Evolutionary conservation across 1,140 invertebrate genomes (phyloP).

Genomic region (Drosophila subpulchrella): DNA sequence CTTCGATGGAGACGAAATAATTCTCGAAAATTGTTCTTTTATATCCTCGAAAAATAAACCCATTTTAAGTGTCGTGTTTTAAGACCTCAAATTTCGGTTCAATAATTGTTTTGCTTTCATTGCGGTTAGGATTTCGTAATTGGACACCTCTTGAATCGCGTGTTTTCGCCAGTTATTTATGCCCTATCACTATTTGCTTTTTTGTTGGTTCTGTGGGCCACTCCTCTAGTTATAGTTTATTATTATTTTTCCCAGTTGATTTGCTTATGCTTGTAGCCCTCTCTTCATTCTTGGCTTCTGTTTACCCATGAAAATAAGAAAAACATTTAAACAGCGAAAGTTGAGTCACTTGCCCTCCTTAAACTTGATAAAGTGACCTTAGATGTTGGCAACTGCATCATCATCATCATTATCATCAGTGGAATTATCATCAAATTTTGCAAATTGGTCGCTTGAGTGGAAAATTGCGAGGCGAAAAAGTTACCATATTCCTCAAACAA

Average conservation of each 20-base stretch:
- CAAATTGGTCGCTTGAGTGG: conserved; percentile 54
- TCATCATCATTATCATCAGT: conserved; percentile 29
- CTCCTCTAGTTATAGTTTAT: conserved; percentile 5
- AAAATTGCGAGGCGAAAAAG: conserved; percentile 45
- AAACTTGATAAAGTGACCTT: conserved; percentile 19
- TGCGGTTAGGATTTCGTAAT: conserved; percentile 14
- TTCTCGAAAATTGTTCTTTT: not conserved
- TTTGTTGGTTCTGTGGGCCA: conserved; percentile 35
- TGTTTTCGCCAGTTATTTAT: conserved; percentile 20
- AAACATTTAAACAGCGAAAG: conserved; percentile 3
- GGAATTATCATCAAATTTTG: conserved; percentile 11
- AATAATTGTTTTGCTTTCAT: conserved; percentile 24
- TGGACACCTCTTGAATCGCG: conserved; percentile 16
- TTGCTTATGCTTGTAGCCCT: conserved; percentile 14
- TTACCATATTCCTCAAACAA: conserved; percentile 25
- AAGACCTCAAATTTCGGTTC: conserved; percentile 5
- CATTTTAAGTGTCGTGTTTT: not conserved
- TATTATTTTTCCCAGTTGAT: conserved; percentile 22
- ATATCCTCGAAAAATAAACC: not conserved
- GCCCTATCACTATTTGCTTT: conserved; percentile 5
- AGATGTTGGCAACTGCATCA: conserved; percentile 15
- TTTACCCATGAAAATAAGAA: conserved; percentile 6
- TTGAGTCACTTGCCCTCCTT: conserved; percentile 18
- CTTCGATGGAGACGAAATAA: not conserved
- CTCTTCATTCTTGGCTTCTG: conserved; percentile 2